A percentile compares a stretch with the other conserved stretches of the same genome.
phyloP scores from a whole-genome alignment of 1,140 invertebrate species.

The Zophobas atratus region DNA sequence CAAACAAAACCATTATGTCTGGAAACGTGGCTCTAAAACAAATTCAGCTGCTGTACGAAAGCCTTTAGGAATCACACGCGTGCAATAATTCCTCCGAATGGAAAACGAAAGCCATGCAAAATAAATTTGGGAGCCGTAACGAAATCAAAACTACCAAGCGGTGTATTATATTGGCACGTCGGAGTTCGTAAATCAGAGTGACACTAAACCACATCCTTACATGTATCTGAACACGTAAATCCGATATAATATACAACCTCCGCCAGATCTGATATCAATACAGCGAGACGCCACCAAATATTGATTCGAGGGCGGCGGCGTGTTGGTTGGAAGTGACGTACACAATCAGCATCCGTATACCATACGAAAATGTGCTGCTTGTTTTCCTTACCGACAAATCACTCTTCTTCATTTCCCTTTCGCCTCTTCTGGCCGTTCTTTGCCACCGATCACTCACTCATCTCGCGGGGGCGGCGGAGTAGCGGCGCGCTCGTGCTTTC shows the following conservation, averaged over 20 bases:
- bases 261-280: slow-evolving; percentile 58
- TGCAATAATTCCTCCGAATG: slow-evolving; percentile 36
- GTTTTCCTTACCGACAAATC: slow-evolving; percentile 1
- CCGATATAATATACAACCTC: slow-evolving; percentile 63
- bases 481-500: no score
- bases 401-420: background rate
- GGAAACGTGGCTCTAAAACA: slow-evolving; percentile 15
- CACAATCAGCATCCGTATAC: slow-evolving; percentile 51
- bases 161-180: slow-evolving; percentile 25
- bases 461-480: no score
- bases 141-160: slow-evolving; percentile 39
- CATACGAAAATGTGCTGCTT: slow-evolving; percentile 7
- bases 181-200: slow-evolving; percentile 60
- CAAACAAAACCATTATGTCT: slow-evolving; percentile 33
- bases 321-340: slow-evolving; percentile 51
- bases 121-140: slow-evolving; percentile 34
- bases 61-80: slow-evolving; percentile 20
- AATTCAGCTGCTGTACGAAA: slow-evolving; percentile 2
- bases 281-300: slow-evolving; percentile 59
- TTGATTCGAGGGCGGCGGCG: slow-evolving; percentile 56
- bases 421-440: no score
- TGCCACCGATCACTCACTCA: no score
- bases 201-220: slow-evolving; percentile 62
- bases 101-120: slow-evolving; percentile 26
- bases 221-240: slow-evolving; percentile 62